phyloP scores from a whole-genome alignment of 2,888 invertebrate genomes.

The Stratiomys singularior region DNA sequence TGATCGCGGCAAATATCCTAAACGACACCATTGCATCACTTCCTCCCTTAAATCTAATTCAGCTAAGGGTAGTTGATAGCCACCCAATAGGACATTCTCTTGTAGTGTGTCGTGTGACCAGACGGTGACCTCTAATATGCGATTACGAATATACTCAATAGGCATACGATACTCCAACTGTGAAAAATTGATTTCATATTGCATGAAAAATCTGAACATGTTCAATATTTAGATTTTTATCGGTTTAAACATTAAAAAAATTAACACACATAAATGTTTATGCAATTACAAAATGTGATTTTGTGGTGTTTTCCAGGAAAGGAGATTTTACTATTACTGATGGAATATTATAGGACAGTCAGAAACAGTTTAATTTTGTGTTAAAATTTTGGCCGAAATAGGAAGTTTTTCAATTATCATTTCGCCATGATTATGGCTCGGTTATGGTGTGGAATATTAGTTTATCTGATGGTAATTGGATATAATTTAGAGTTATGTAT shows the following conservation, averaged over 20 bases:
- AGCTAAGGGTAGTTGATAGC: constrained; percentile 82
- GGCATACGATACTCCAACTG: constrained; percentile 90
- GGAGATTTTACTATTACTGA: no score
- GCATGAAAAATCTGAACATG: constrained; percentile 2
- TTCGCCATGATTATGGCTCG: no score
- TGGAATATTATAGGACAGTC: no score
- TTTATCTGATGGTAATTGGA: no score
- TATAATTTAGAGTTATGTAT: constrained; percentile 26
- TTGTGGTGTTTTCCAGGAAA: no score
- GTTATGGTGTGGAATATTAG: no score
- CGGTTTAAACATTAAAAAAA: not conserved
- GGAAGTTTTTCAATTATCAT: no score
- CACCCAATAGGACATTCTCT: constrained; percentile 94
- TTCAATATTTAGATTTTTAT: not conserved
- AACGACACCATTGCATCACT: constrained; percentile 86
- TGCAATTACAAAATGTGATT: no score
- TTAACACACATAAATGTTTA: no score
- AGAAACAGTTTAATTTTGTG: no score
- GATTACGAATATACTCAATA: constrained; percentile 77
- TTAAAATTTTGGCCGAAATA: no score
- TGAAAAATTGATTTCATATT: constrained; percentile 33
- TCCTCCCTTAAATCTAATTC: constrained; percentile 81
- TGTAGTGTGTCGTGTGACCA: constrained; percentile 95
- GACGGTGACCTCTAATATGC: constrained; percentile 89
- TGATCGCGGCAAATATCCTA: constrained; percentile 66